Conservation (phyloP, 2,113 vertebrate species). For the Arizona elegans region DNA sequence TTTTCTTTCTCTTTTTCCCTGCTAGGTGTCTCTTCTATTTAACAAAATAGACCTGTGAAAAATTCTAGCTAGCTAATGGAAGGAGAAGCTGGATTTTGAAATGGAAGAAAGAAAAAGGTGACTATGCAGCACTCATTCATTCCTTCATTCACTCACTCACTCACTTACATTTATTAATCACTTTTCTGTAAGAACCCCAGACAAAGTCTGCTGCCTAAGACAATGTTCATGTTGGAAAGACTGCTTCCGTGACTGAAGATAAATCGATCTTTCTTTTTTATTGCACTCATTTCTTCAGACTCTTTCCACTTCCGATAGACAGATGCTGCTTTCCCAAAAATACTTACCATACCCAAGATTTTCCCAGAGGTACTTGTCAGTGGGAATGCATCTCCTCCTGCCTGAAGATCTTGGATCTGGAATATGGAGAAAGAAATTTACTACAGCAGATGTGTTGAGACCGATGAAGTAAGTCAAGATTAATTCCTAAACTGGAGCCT, state of each 20-base stretch:
- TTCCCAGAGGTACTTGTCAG: constrained; percentile 75
- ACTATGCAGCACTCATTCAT: background rate
- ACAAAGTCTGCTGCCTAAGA: background rate
- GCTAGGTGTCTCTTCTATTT: background rate
- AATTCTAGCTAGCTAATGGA: background rate
- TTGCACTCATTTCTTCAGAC: background rate
- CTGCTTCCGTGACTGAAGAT: background rate
- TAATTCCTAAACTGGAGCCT: background rate
- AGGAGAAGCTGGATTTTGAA: background rate
- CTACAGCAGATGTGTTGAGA: background rate
- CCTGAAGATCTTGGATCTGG: constrained; percentile 78
- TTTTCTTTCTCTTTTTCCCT: background rate
- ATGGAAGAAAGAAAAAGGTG: background rate
- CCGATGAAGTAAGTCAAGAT: background rate
- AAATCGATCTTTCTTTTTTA: background rate
- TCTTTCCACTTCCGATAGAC: background rate
- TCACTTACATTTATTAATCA: background rate
- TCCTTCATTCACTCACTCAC: background rate
- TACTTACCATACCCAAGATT: constrained; percentile 83
- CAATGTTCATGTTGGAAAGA: background rate
- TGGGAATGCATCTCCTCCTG: constrained; percentile 80
- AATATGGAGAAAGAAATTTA: background rate
- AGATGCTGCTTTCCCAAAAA: fast-evolving
- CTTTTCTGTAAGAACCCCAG: background rate
- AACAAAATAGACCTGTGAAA: background rate